A percentile compares a stretch with the other conserved stretches of the same genome.
Evolutionary conservation across 2,113 vertebrate genomes (phyloP).

Genomic region (Gobio gobio): DNA sequence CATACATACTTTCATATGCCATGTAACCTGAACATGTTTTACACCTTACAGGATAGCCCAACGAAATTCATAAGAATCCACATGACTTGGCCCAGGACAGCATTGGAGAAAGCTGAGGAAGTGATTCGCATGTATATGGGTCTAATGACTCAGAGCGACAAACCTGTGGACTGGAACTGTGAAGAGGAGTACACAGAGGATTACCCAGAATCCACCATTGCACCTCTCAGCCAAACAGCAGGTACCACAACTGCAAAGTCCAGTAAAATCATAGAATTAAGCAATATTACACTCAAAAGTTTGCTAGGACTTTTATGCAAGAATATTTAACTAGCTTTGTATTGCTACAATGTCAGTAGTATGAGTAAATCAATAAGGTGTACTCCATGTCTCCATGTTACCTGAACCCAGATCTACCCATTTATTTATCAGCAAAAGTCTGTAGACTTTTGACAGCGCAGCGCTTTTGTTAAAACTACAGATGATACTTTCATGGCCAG

Average conservation of each 20-base stretch:
- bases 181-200: slow-evolving; percentile 62
- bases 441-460: no score
- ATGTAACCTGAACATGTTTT: neutral
- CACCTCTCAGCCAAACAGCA: slow-evolving; percentile 28
- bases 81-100: slow-evolving; percentile 52
- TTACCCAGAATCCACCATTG: slow-evolving; percentile 49
- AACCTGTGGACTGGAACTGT: slow-evolving; percentile 63
- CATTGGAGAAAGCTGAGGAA: slow-evolving; percentile 55
- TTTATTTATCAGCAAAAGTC: no score
- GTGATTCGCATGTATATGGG: slow-evolving; percentile 63
- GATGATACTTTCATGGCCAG: no score
- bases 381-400: no score
- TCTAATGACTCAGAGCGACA: slow-evolving; percentile 55
- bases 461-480: no score
- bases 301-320: neutral
- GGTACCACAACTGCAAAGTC: slow-evolving; percentile 49
- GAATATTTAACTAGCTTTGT: neutral
- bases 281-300: neutral
- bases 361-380: no score
- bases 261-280: neutral
- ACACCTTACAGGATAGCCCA: slow-evolving; percentile 58
- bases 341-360: neutral
- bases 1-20: no score
- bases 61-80: slow-evolving; percentile 55
- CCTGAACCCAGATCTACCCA: no score